phyloP scores from a whole-genome alignment of 1,140 invertebrate species.

The Hylaeus anthracinus region DNA sequence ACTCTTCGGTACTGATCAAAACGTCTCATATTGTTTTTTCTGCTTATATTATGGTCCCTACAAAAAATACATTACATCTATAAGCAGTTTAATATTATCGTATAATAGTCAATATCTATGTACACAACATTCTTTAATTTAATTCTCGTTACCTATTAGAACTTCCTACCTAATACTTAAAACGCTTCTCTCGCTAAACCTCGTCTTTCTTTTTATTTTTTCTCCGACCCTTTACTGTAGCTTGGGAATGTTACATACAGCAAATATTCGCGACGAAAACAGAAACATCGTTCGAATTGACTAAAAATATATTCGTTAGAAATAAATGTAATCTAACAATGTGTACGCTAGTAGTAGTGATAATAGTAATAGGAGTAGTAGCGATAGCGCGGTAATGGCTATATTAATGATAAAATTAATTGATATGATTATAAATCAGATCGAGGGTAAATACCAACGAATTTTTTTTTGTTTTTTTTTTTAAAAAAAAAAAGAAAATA shows the following conservation, averaged over 20 bases:
- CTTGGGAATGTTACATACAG: constrained; percentile 56
- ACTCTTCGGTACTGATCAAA: constrained; percentile 48
- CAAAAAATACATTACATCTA: constrained; percentile 78
- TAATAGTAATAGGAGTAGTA: constrained; percentile 34
- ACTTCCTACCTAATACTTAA: constrained; percentile 56
- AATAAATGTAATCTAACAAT: constrained; percentile 38
- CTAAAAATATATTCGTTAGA: constrained; percentile 23
- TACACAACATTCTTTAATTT: constrained; percentile 69
- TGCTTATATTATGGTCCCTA: constrained; percentile 75
- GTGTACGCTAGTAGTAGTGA: constrained; percentile 28
- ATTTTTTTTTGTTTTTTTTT: background rate
- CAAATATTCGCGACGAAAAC: constrained; percentile 29
- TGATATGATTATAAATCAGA: background rate
- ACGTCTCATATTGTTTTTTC: constrained; percentile 37
- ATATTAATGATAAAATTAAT: constrained; percentile 21
- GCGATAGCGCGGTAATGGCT: constrained; percentile 19
- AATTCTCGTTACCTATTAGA: constrained; percentile 37
- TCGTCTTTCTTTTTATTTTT: background rate
- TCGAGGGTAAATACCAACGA: background rate
- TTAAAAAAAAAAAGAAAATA: background rate
- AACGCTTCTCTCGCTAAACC: constrained; percentile 17
- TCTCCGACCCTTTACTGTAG: constrained; percentile 35
- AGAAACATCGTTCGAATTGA: constrained; percentile 28
- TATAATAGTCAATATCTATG: constrained; percentile 66
- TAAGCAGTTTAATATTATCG: constrained; percentile 71